Conservation (phyloP, 2,888 invertebrate genomes). For the Leucophenga montana region DNA sequence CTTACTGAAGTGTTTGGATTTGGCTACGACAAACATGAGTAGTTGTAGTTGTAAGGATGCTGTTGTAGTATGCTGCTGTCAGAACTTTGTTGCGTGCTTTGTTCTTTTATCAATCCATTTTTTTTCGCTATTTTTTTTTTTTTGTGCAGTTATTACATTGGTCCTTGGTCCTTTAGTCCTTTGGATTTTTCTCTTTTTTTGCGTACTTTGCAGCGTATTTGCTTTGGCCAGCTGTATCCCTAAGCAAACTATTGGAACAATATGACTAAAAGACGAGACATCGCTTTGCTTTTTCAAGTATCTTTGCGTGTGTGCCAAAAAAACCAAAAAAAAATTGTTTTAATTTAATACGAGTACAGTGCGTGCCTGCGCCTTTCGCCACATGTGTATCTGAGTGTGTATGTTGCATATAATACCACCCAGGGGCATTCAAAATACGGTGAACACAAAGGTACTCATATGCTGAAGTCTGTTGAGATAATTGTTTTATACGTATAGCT, state of each 20-base stretch:
- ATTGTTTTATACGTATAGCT: no score
- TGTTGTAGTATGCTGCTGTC: no score
- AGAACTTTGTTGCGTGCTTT: not conserved
- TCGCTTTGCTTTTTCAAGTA: not conserved
- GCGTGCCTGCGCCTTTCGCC: not conserved
- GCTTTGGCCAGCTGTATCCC: not conserved
- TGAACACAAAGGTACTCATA: not conserved
- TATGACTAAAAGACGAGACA: not conserved
- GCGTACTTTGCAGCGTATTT: not conserved
- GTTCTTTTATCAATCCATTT: not conserved
- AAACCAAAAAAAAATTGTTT: not conserved
- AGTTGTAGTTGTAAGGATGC: no score
- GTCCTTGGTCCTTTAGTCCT: not conserved
- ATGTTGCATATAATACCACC: not conserved
- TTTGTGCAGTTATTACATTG: not conserved
- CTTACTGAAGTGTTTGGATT: not conserved
- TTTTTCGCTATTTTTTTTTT: no score
- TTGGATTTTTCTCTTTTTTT: not conserved
- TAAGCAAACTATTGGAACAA: constrained; percentile 12
- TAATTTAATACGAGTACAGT: constrained; percentile 1
- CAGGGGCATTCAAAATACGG: not conserved
- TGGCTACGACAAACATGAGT: not conserved
- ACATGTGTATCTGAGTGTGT: not conserved
- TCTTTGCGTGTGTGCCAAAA: not conserved
- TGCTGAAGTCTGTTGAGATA: no score